Base-by-base conservation (phyloP, 2,888 invertebrate species). In the Brachyopa scutellaris region DNA sequence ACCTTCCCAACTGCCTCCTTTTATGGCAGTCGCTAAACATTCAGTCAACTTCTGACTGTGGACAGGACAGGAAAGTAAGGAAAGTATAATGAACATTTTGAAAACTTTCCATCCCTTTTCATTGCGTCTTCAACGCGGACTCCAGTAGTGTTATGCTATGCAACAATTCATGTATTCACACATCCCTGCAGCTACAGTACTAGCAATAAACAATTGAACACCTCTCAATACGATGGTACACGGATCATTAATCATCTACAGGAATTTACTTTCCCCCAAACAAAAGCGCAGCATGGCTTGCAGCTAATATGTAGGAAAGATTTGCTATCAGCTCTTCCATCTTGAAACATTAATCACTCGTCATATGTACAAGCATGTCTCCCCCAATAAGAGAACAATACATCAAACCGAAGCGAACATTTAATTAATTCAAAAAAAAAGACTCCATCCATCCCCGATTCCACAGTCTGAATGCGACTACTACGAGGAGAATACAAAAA, bases 171-270 rank as follows among this genome's bases (percentile, higher is more conserved):
- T 66, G 42, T 66, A 21, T 42, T 42, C n/a, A 4, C 57, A 51
- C 33, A 42, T 31, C 38, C 4, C 26, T 36, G 26, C 36, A 38
- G 36, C 36, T 11, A 19, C 40, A 72, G 38, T 33, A 42, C 57
- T 36, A 53, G 47, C 66, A 74, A 74, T 47, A 40, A 53, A 51
- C 40, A 66, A 66, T 40, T 42, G 45, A 79, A 67, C 61, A 67
- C 61, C 53, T 73, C 45, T n/a, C n/a, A 61, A 66, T 61, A 53
- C 45, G 29, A 31, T 40, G 29, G 38, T n/a, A n/a, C n/a, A n/a
- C n/a, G n/a, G n/a, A n/a, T 40, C 79, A 79, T 79, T 74, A 79
- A 79, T 79, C 79, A 74, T 67, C 62, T 15, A 40, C 66, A 73
- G 61, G 67, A 53, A 62, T 40, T 74, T 49, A 8, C 26, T 40